Evolutionary conservation across 1,140 invertebrate genomes (phyloP), one percentile per base, ranked within the genome.

Genomic region (Pseudachorutes palmiensis): DNA sequence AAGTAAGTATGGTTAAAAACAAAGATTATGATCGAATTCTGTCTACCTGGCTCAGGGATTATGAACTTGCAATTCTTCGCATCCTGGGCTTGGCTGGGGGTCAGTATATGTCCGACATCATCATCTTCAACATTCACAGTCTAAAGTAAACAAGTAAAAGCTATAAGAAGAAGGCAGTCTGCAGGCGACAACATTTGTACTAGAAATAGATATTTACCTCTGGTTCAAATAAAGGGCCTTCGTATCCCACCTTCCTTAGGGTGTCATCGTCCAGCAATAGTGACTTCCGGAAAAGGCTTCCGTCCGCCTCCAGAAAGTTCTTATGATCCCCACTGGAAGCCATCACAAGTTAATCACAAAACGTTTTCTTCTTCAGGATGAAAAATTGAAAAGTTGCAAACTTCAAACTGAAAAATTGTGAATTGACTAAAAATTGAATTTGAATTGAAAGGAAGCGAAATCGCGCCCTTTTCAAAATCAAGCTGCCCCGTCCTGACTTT

Each of bases 21-120:
- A 45, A 63, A 60, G 24, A 26, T 9, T 66, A n/a, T n/a, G n/a
- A n/a, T n/a, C n/a, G n/a, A n/a, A n/a, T n/a, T n/a, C n/a, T n/a
- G 26, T 5, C 55, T 68, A 71, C 72, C 72, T 30, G 70, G 70
- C 12, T 28, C n/a, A 62, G 72, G 72, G 19, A 74, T 66, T 31
- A 74, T 71, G 49, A 74, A 74, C 68, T 74, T 74, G 60, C 67
- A 67, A 24, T 71, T 65, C 16, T 59, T 22, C 33, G 66, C 67
- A 57, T 68, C 70, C 49, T 66, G 65, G 31, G 36, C 41, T 30
- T 74, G 62, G 59, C 61, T 69, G 3, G 72, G 72, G 31, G 72
- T 74, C 0, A 74, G 32, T 24, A 73, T 68, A 33, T 64, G 29
- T 16, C 24, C 51, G 24, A 55, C 3, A 22, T 26, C 24, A 22